Percentiles rank a stretch among this genome's conserved stretches.
These are phyloP conservation scores for Zaprionus nigranus DNA, from an alignment of 1,140 invertebrate species.

Conservation along the genomic window DNA sequence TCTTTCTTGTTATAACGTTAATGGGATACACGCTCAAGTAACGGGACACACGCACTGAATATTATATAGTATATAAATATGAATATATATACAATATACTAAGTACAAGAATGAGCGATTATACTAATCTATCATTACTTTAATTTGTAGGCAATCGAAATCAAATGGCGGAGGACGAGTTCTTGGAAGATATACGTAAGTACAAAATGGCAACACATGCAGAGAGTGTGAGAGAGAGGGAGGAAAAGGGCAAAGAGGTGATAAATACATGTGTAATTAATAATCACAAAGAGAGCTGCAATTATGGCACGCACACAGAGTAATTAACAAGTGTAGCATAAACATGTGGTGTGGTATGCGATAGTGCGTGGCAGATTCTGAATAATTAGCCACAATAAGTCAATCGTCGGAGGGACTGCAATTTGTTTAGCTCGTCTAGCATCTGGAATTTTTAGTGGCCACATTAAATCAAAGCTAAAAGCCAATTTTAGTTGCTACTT, in stretches of 20 bases:
- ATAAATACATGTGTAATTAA: constrained; percentile 39
- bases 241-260: neutral
- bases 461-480: constrained; percentile 59
- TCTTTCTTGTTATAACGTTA: neutral
- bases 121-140: constrained; percentile 64
- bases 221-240: neutral
- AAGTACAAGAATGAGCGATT: neutral
- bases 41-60: neutral
- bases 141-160: constrained; percentile 68
- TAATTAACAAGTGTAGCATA: constrained; percentile 50
- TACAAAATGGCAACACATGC: constrained; percentile 40
- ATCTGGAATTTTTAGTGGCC: constrained; percentile 73
- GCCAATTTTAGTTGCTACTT: constrained; percentile 37
- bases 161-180: constrained; percentile 71
- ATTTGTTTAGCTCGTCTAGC: constrained; percentile 43
- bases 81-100: neutral
- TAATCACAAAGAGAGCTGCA: constrained; percentile 30
- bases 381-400: constrained; percentile 70
- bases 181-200: constrained; percentile 61
- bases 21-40: neutral
- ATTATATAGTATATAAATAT: neutral
- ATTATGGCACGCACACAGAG: constrained; percentile 53
- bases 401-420: constrained; percentile 61
- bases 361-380: constrained; percentile 35
- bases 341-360: constrained; percentile 32